phyloP scores from a whole-genome alignment of 2,113 vertebrate species.

The Gorsachius goisagi region DNA sequence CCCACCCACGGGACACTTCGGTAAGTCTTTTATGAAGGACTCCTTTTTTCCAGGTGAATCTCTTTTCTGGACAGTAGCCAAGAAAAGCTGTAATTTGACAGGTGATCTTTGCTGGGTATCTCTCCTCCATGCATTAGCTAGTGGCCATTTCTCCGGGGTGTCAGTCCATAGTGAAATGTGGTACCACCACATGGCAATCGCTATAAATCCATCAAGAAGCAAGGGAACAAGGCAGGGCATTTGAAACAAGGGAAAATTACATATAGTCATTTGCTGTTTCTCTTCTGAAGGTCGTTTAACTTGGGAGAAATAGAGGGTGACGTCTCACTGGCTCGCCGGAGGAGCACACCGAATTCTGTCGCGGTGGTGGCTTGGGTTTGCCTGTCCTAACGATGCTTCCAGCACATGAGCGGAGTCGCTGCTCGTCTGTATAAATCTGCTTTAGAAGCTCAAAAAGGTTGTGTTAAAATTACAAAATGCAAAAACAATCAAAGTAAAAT shows the following conservation, averaged over 20 bases:
- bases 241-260: neutral
- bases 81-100: neutral
- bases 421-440: neutral
- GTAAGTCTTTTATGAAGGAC: neutral
- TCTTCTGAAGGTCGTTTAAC: neutral
- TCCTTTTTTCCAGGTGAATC: neutral
- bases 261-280: neutral
- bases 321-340: neutral
- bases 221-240: neutral
- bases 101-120: neutral
- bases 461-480: neutral
- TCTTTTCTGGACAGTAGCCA: too few relatives aligned
- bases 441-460: neutral
- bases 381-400: neutral
- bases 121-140: accelerated
- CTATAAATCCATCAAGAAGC: accelerated
- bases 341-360: neutral
- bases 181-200: accelerated
- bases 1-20: neutral
- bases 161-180: accelerated
- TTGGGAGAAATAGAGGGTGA: neutral
- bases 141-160: neutral
- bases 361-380: neutral
- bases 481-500: too few relatives aligned
- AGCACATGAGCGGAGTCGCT: neutral